These are phyloP conservation scores for Pachyseris speciosa DNA, from an alignment of 64 coral and sea anemone species.

Conservation along the genomic window DNA sequence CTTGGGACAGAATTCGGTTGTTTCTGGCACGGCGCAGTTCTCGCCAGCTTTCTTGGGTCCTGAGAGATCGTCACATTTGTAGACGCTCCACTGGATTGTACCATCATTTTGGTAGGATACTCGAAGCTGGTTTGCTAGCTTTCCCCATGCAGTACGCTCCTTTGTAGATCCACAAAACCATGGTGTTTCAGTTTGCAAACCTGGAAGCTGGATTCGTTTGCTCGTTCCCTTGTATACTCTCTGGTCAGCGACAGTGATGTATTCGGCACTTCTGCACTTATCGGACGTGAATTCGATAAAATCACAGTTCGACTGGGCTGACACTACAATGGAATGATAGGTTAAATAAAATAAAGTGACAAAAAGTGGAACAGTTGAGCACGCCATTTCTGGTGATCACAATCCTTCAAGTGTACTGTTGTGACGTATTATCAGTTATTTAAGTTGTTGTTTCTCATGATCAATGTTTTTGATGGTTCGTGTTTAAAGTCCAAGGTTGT, in stretches of 20 bases:
- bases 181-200: not conserved
- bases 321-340: not conserved
- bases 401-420: too few species aligned
- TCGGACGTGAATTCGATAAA: not conserved
- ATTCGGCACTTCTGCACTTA: not conserved
- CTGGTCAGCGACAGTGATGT: not conserved
- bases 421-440: too few species aligned
- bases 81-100: slow-evolving; percentile 6
- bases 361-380: not conserved
- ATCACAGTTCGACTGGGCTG: not conserved
- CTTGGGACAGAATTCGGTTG: slow-evolving; percentile 27
- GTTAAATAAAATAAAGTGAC: not conserved
- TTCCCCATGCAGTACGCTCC: slow-evolving; percentile 10
- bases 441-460: too few species aligned
- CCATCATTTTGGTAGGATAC: slow-evolving; percentile 10
- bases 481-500: too few species aligned
- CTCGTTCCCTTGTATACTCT: not conserved
- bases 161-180: slow-evolving; percentile 26
- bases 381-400: too few species aligned
- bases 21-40: slow-evolving; percentile 24
- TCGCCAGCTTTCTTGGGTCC: slow-evolving; percentile 17
- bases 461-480: too few species aligned
- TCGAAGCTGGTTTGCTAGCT: slow-evolving; percentile 25
- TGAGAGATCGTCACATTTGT: too few species aligned
- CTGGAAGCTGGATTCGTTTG: not conserved